phyloP scores from a whole-genome alignment of 2,888 invertebrate species.

The Argyresthia albistria region DNA sequence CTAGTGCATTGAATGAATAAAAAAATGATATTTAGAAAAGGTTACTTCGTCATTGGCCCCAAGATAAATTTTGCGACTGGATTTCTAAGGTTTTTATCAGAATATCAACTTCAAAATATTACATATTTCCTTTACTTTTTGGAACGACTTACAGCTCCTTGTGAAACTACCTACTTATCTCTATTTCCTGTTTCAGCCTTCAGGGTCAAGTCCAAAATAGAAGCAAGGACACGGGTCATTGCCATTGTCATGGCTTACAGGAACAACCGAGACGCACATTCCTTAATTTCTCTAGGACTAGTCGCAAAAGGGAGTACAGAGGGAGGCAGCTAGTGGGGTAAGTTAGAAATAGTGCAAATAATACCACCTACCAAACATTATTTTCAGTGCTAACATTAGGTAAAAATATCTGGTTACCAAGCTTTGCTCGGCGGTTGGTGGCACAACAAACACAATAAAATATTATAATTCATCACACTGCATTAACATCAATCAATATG shows the following conservation, averaged over 20 bases:
- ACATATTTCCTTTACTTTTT: too few relatives aligned
- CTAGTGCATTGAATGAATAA: background rate
- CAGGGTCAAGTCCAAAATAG: slow-evolving; percentile 69
- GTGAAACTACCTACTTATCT: background rate
- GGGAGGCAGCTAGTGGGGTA: slow-evolving; percentile 85
- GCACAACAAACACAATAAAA: too few relatives aligned
- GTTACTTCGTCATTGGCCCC: background rate
- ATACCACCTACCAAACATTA: too few relatives aligned
- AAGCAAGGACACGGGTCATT: slow-evolving; percentile 22
- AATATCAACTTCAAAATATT: background rate
- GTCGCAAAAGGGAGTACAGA: slow-evolving; percentile 76
- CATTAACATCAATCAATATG: too few relatives aligned
- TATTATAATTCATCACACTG: too few relatives aligned
- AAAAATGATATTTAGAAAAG: background rate
- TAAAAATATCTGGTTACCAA: too few relatives aligned
- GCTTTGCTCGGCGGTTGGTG: too few relatives aligned
- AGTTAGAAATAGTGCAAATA: slow-evolving; percentile 18
- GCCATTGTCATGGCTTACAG: slow-evolving; percentile 35
- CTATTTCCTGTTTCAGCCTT: slow-evolving; percentile 40
- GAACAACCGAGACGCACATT: slow-evolving; percentile 41
- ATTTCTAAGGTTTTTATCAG: background rate
- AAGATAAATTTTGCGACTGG: background rate
- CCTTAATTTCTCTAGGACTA: slow-evolving; percentile 45
- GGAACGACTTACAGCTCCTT: background rate
- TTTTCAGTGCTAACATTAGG: too few relatives aligned